phyloP scores from a whole-genome alignment of 2,888 invertebrate genomes.

The Lasioglossum morio region DNA sequence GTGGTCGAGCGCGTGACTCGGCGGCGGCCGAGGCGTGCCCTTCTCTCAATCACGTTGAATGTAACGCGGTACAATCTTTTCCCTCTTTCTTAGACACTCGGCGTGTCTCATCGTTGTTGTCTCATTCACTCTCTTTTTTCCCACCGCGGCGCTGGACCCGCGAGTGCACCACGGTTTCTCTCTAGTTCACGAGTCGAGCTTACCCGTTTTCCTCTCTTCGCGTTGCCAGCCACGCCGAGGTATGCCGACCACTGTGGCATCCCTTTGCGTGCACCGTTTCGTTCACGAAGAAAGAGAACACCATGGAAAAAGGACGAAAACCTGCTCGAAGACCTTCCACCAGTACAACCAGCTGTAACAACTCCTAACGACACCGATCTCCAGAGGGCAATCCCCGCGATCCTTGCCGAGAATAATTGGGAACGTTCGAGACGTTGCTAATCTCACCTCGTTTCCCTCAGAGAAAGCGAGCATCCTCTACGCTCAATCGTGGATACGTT shows the following conservation, averaged over 20 bases:
- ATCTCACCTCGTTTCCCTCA: neutral
- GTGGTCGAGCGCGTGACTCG: slow-evolving; percentile 82
- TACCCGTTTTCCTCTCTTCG: slow-evolving; percentile 58
- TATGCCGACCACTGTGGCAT: slow-evolving; percentile 46
- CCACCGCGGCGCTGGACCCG: neutral
- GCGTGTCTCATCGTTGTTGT: neutral
- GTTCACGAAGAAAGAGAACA: neutral
- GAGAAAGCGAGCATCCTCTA: neutral
- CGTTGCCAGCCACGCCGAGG: slow-evolving; percentile 46
- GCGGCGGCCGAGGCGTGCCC: slow-evolving; percentile 77
- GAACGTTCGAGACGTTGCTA: slow-evolving; percentile 21
- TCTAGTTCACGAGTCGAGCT: slow-evolving; percentile 57
- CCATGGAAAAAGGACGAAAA: neutral
- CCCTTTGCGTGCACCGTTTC: slow-evolving; percentile 43
- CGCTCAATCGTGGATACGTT: neutral
- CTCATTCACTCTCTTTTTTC: neutral
- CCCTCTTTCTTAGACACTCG: slow-evolving; percentile 10
- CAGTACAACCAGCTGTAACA: slow-evolving; percentile 13
- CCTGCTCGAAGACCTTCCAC: slow-evolving; percentile 10
- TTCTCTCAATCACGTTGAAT: slow-evolving; percentile 83
- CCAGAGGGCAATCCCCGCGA: slow-evolving; percentile 11
- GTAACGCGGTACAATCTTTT: slow-evolving; percentile 76
- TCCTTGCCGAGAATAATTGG: neutral
- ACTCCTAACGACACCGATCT: slow-evolving; percentile 22
- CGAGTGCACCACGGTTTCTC: slow-evolving; percentile 44